phyloP scores from a whole-genome alignment of 2,797 vertebrate genomes.

The Selene dorsalis region DNA sequence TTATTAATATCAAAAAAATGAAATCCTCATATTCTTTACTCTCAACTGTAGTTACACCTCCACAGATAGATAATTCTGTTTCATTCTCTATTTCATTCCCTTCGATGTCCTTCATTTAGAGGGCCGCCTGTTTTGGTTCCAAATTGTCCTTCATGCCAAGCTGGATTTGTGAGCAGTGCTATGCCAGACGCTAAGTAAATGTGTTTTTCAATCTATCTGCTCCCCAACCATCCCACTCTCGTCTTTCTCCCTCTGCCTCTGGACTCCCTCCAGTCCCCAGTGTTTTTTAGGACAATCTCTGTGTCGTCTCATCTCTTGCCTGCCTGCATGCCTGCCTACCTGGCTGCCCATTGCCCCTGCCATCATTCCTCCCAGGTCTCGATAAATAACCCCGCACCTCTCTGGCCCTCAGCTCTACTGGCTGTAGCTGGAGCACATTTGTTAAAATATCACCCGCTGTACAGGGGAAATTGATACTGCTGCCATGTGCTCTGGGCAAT shows the following conservation, averaged over 20 bases:
- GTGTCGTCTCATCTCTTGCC: slow-evolving; percentile 73
- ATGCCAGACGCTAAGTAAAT: slow-evolving; percentile 91
- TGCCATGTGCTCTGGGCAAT: slow-evolving; percentile 77
- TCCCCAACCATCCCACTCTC: slow-evolving; percentile 63
- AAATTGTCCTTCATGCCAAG: slow-evolving; percentile 93
- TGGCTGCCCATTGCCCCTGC: slow-evolving; percentile 83
- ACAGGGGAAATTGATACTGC: slow-evolving; percentile 88
- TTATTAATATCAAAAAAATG: slow-evolving; percentile 1
- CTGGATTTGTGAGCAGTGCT: slow-evolving; percentile 87
- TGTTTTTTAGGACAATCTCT: slow-evolving; percentile 77
- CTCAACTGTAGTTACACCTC: slow-evolving; percentile 35
- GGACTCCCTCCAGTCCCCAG: slow-evolving; percentile 75
- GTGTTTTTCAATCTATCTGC: slow-evolving; percentile 87
- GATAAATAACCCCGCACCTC: slow-evolving; percentile 88
- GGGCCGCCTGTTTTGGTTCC: slow-evolving; percentile 83
- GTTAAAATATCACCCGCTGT: slow-evolving; percentile 89
- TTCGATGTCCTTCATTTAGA: slow-evolving; percentile 85
- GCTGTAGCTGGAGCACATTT: slow-evolving; percentile 86
- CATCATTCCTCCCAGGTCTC: slow-evolving; percentile 84
- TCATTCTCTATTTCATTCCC: slow-evolving; percentile 66
- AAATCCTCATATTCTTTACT: slow-evolving; percentile 21
- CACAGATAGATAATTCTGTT: slow-evolving; percentile 54
- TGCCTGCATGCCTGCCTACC: slow-evolving; percentile 72
- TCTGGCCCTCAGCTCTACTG: slow-evolving; percentile 79
- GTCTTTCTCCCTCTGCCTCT: slow-evolving; percentile 60